Evolutionary conservation across 2,888 invertebrate genomes (phyloP), one percentile per base, ranked within the genome.

Genomic region (Vanessa cardui): DNA sequence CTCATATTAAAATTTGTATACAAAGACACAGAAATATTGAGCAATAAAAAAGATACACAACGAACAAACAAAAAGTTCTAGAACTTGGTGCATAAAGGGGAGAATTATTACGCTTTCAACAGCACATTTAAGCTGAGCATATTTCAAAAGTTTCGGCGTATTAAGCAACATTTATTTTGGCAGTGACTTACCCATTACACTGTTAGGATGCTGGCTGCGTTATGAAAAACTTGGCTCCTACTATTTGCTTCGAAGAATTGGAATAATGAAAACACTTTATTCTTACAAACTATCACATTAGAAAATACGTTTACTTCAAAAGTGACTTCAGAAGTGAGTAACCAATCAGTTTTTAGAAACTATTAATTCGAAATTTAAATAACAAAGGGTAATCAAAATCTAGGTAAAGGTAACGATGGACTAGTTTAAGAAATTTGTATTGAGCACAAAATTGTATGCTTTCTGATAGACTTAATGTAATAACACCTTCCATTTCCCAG

Each of bases 91-190:
- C 89, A 91, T 90, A 90, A 90, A 89, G 89, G 80, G 83, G 84
- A 87, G 85, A 92, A 88, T 90, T 91, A 92, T 89, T 80, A 83
- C 84, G 88, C 92, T 92, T 89, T 92, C 92, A 92, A 86, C 90
- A 83, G 85, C 89, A 88, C 91, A 91, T 92, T 92, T 92, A 91
- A 88, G 87, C 86, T 82, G 79, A 87, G 83, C 92, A 92, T 92
- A 92, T 91, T 92, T 92, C 92, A 91, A 88, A 92, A 92, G 88
- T 92, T 92, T 90, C 86, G 83, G 86, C 89, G 88, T 91, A 92
- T 92, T 92, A 92, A 89, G 91, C 89, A 90, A 90, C 90, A 91
- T 92, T 91, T 91, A 90, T 92, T 92, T 92, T 92, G 92, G 92
- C 92, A 92, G 88, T 86, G 88, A 88, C 89, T 88, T 80, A 82